Base-by-base conservation (phyloP, 2,888 invertebrate species). In the Brachyptera putata region DNA sequence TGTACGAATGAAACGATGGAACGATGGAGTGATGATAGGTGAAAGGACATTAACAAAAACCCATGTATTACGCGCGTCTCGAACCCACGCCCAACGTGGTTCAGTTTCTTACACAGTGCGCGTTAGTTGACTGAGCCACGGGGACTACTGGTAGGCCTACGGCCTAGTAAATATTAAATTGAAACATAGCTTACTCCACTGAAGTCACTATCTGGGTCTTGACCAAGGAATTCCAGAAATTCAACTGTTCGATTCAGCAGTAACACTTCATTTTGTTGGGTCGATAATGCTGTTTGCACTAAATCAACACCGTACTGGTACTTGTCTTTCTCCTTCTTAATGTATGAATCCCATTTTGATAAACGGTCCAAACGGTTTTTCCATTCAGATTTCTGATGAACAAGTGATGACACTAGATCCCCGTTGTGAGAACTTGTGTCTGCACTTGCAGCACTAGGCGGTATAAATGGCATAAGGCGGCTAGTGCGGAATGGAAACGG, bases 121-220 rank as follows among this genome's bases (percentile, higher is more conserved):
- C n/a, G n/a, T n/a, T n/a, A n/a, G n/a, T n/a, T n/a, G n/a, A n/a
- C n/a, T n/a, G n/a, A n/a, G n/a, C n/a, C n/a, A n/a, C n/a, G n/a
- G n/a, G n/a, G n/a, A n/a, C n/a, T n/a, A n/a, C n/a, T n/a, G n/a
- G n/a, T n/a, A n/a, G n/a, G n/a, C n/a, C n/a, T n/a, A n/a, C n/a
- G n/a, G n/a, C n/a, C n/a, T n/a, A n/a, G n/a, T n/a, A n/a, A n/a
- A n/a, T n/a, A n/a, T n/a, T n/a, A n/a, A n/a, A n/a, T n/a, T n/a
- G n/a, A n/a, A n/a, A n/a, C n/a, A n/a, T 3, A 43, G 11, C 46
- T 22, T 46, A 46, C 46, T 24, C 46, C 46, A 9, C n/a, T 3
- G 46, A 46, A 46, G 4, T 46, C 24, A 24, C 46, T 24, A 24
- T 46, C 46, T 13, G 46, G 46, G n/a, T 46, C 46, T 24, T 46